Evolutionary conservation across 2,888 invertebrate genomes (phyloP).

Genomic region (Eretmocerus hayati): DNA sequence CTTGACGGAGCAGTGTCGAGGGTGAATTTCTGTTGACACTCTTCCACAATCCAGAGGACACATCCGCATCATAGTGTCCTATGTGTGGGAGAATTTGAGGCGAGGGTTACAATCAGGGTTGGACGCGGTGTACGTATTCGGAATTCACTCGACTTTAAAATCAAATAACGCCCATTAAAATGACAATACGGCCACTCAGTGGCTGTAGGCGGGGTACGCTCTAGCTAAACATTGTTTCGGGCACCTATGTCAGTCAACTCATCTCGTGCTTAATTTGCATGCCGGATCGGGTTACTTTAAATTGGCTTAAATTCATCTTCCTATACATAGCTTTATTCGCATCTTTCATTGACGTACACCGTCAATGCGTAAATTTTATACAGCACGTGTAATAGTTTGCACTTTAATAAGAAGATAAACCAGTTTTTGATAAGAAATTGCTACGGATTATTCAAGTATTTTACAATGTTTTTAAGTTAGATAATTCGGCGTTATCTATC

Average conservation of each 20-base stretch:
- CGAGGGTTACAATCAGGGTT: not conserved
- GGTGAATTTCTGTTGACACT: too few relatives aligned
- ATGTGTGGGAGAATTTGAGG: too few relatives aligned
- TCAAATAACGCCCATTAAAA: conserved; percentile 47
- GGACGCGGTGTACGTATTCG: too few relatives aligned
- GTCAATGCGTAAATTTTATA: not conserved
- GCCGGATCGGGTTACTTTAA: conserved; percentile 46
- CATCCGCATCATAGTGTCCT: too few relatives aligned
- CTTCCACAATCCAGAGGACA: too few relatives aligned
- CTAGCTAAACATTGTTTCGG: conserved; percentile 45
- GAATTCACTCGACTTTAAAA: conserved; percentile 47
- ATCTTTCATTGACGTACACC: too few relatives aligned
- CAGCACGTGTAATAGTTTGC: not conserved
- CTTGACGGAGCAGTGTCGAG: too few relatives aligned
- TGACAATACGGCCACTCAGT: conserved; percentile 39
- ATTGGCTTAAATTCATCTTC: conserved; percentile 42
- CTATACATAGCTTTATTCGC: too few relatives aligned
- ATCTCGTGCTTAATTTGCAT: conserved; percentile 38
- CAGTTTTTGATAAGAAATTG: too few relatives aligned
- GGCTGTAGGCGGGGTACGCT: conserved; percentile 30
- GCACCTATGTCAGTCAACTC: conserved; percentile 27
- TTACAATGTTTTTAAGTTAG: too few relatives aligned
- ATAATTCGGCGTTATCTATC: too few relatives aligned
- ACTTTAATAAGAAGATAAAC: not conserved
- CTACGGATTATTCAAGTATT: too few relatives aligned